Evolutionary conservation across 2,113 vertebrate genomes (phyloP).

Genomic region (Albula glossodonta): DNA sequence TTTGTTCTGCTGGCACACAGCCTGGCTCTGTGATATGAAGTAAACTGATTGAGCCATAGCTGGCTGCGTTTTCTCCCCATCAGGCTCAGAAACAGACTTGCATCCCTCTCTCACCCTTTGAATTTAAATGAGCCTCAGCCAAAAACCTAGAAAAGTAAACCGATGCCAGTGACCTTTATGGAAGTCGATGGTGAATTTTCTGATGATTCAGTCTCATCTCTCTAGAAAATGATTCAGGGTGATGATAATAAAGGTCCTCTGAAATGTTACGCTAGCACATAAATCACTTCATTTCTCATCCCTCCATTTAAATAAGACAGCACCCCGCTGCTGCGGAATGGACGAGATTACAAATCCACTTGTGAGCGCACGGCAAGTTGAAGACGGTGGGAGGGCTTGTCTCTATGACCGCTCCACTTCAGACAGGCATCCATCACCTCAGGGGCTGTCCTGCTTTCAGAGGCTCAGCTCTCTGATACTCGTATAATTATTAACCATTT

Average conservation of each 20-base stretch:
- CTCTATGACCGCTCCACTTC: neutral
- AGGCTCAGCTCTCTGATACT: neutral
- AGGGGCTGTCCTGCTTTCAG: neutral
- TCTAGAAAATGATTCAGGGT: neutral
- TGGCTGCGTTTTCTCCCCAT: neutral
- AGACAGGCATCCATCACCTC: neutral
- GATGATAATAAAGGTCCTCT: neutral
- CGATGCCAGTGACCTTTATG: neutral
- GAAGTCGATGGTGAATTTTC: neutral
- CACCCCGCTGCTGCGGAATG: neutral
- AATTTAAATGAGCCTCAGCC: neutral
- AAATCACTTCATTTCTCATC: neutral
- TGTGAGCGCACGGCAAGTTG: neutral
- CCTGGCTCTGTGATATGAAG: neutral
- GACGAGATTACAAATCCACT: neutral
- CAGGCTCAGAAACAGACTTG: neutral
- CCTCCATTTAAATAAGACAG: slow-evolving; percentile 2
- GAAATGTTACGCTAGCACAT: neutral
- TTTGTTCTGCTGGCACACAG: neutral
- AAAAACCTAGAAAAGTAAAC: neutral
- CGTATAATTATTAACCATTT: neutral
- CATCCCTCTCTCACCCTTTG: neutral
- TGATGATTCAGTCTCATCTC: neutral
- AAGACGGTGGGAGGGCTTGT: neutral
- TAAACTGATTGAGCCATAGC: neutral